These are phyloP conservation scores for Cygnus olor DNA, from an alignment of 2,797 vertebrate species.

Conservation along the genomic window DNA sequence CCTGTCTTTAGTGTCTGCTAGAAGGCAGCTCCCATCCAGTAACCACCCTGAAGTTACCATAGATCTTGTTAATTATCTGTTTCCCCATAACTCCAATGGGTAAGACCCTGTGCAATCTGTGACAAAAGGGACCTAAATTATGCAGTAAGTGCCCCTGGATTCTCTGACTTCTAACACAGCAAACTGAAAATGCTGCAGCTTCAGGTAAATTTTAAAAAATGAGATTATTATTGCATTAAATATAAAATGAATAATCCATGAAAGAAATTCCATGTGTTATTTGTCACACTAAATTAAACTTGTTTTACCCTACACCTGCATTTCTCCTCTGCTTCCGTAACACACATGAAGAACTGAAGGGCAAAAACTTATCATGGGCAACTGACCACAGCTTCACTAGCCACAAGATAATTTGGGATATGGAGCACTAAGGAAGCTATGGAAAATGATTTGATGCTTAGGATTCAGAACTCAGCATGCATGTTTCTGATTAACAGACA, in stretches of 20 bases:
- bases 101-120: background rate
- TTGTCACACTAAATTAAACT: slow-evolving; percentile 30
- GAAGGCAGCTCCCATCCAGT: slow-evolving; percentile 5
- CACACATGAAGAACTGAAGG: background rate
- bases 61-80: slow-evolving; percentile 58
- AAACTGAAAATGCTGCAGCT: slow-evolving; percentile 35
- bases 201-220: slow-evolving; percentile 28
- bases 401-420: background rate
- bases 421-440: background rate
- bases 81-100: slow-evolving; percentile 26
- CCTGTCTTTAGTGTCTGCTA: background rate
- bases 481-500: background rate
- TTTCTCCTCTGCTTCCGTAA: background rate
- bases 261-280: slow-evolving; percentile 21
- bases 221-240: slow-evolving; percentile 22
- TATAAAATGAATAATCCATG: slow-evolving; percentile 42
- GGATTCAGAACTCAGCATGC: background rate
- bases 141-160: background rate
- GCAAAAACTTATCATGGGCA: background rate
- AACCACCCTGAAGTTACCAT: slow-evolving; percentile 41
- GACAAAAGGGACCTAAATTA: slow-evolving; percentile 36
- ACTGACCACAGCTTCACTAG: background rate
- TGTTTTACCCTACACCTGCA: background rate
- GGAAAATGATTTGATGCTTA: background rate
- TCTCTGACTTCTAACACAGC: background rate